phyloP scores from a whole-genome alignment of 2,113 vertebrate species.

The Coreoperca whiteheadi region DNA sequence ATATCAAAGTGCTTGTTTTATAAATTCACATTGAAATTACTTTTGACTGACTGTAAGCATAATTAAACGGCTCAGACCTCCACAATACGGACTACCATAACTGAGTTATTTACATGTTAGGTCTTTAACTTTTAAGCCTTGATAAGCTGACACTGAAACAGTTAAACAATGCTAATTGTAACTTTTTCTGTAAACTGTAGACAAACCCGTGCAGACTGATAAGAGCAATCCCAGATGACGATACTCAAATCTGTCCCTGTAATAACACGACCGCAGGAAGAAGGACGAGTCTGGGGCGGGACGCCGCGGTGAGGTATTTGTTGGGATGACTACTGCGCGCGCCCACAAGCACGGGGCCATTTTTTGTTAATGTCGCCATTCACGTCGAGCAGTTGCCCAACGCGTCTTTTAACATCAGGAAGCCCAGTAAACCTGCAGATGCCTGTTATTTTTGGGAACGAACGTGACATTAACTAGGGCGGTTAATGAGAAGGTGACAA shows the following conservation, averaged over 20 bases:
- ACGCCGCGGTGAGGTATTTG: too few relatives aligned
- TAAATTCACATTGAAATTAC: constrained; percentile 65
- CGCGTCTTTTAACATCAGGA: background rate
- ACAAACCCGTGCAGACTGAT: constrained; percentile 66
- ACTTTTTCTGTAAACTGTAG: constrained; percentile 69
- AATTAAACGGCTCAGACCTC: constrained; percentile 67
- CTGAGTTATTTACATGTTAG: constrained; percentile 64
- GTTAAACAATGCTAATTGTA: constrained; percentile 43
- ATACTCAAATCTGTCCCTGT: constrained; percentile 35
- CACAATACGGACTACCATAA: constrained; percentile 60
- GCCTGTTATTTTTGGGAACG: background rate
- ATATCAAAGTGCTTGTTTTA: constrained; percentile 51
- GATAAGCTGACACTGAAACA: constrained; percentile 72
- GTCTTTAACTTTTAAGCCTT: constrained; percentile 65
- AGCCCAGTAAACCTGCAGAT: background rate
- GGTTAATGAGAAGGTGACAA: background rate
- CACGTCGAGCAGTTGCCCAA: too few relatives aligned
- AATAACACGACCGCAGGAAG: constrained; percentile 30
- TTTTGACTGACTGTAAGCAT: constrained; percentile 50
- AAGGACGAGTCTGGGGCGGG: background rate
- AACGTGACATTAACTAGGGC: background rate
- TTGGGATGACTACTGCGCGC: background rate
- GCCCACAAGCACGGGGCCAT: background rate
- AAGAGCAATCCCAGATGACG: constrained; percentile 25
- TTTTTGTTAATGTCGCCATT: background rate